These are phyloP conservation scores for Urocolius indicus DNA, from an alignment of 2,113 vertebrate species.

Conservation along the genomic window DNA sequence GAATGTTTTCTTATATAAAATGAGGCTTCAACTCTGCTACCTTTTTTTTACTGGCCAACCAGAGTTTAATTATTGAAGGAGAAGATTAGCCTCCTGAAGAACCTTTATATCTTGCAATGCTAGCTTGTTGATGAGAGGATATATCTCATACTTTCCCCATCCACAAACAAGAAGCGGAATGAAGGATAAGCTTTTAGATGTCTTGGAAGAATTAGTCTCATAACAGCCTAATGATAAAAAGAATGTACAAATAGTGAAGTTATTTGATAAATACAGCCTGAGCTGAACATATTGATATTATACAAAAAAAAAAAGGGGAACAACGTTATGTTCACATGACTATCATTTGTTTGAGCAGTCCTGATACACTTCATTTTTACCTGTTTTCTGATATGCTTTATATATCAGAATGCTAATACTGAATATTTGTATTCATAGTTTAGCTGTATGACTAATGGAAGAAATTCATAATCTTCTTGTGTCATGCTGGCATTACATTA, in stretches of 20 bases:
- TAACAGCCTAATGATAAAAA: not conserved
- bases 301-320: not conserved
- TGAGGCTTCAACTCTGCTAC: not conserved
- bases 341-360: not conserved
- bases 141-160: not conserved
- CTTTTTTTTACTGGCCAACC: not conserved
- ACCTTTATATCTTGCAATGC: not conserved
- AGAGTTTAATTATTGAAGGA: not conserved
- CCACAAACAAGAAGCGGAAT: not conserved
- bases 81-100: not conserved
- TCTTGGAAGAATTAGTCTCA: not conserved
- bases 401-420: constrained; percentile 9
- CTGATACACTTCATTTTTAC: constrained; percentile 35
- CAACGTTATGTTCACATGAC: not conserved
- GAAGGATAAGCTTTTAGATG: rapidly evolving
- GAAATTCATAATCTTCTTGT: constrained; percentile 63
- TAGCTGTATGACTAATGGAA: constrained; percentile 69
- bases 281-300: not conserved
- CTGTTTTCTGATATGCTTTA: constrained; percentile 41
- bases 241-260: not conserved
- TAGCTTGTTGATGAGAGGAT: not conserved
- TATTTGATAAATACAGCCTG: not conserved
- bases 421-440: constrained; percentile 58
- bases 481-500: constrained; percentile 50
- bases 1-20: not conserved